These are phyloP conservation scores for Cyclura pinguis DNA, from an alignment of 2,797 vertebrate genomes.

Conservation along the genomic window DNA sequence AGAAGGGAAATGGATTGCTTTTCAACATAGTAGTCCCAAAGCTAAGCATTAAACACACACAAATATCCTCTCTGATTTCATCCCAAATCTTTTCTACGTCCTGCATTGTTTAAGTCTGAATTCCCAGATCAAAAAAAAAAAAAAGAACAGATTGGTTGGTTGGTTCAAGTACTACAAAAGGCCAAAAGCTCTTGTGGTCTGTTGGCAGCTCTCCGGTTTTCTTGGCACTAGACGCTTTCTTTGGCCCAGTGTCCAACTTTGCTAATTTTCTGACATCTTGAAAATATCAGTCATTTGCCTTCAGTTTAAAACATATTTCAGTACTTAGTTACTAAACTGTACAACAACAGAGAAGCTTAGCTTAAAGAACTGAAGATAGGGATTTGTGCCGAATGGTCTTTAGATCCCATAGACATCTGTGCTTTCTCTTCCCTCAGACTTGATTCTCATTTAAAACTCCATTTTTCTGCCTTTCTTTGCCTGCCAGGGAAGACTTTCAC, in stretches of 20 bases:
- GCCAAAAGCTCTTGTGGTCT: not conserved
- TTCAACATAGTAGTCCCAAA: slow-evolving; percentile 26
- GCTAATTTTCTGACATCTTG: slow-evolving; percentile 28
- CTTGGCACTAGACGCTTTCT: slow-evolving; percentile 13
- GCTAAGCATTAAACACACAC: slow-evolving; percentile 9
- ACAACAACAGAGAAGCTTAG: not conserved
- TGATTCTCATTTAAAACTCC: slow-evolving; percentile 3
- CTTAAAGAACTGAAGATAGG: slow-evolving; percentile 15
- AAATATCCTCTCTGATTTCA: slow-evolving; percentile 24
- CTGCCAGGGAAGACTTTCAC: slow-evolving; percentile 7
- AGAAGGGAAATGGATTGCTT: slow-evolving; percentile 10
- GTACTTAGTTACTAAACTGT: slow-evolving; percentile 18
- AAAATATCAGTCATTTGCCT: slow-evolving; percentile 36
- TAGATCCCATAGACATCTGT: not conserved
- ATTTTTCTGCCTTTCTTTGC: not conserved
- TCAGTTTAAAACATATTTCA: slow-evolving; percentile 16
- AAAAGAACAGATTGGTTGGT: not conserved
- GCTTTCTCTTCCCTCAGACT: slow-evolving; percentile 8
- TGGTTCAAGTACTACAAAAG: slow-evolving; percentile 16
- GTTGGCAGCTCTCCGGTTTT: slow-evolving; percentile 21
- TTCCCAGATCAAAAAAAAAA: not conserved
- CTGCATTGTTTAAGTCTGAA: not conserved
- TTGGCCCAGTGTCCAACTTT: slow-evolving; percentile 10
- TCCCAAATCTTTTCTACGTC: slow-evolving; percentile 18
- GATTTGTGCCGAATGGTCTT: slow-evolving; percentile 1